These are phyloP conservation scores for Eupithecia insigniata DNA, from an alignment of 2,888 invertebrate genomes.

Conservation along the genomic window DNA sequence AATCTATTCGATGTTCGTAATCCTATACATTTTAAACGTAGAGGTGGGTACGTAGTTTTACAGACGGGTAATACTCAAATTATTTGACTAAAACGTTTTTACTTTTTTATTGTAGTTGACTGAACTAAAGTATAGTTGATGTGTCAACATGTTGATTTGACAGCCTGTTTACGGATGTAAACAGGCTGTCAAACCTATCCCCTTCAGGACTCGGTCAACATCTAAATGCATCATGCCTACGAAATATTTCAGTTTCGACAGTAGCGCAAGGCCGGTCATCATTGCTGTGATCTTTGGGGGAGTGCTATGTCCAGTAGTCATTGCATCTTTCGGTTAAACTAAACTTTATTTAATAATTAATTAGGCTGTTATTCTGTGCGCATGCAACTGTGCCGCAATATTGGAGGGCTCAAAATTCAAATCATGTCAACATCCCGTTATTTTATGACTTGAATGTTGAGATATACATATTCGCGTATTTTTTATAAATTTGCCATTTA, in stretches of 20 bases:
- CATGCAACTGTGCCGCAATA: no score
- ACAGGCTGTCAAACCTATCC: no score
- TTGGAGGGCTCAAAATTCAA: no score
- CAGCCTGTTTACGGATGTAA: no score
- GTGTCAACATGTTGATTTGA: no score
- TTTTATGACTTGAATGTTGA: no score
- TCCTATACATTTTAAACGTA: constrained; percentile 41
- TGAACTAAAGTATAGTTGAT: no score
- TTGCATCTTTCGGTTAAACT: no score
- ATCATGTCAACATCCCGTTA: no score
- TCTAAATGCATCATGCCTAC: background rate
- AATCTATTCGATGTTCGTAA: constrained; percentile 37
- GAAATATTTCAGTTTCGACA: background rate
- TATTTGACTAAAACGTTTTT: background rate
- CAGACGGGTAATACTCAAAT: background rate
- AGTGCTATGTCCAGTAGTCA: background rate
- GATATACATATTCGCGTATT: background rate
- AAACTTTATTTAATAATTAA: no score
- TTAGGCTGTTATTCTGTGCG: no score
- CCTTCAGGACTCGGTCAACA: background rate
- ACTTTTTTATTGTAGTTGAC: background rate
- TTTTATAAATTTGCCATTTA: background rate
- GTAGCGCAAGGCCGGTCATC: background rate
- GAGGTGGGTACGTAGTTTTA: background rate
- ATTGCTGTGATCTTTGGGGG: background rate